Evolutionary conservation across 2,113 vertebrate species (phyloP), one percentile per base, ranked within the genome.

Genomic region (Coreoperca whiteheadi): DNA sequence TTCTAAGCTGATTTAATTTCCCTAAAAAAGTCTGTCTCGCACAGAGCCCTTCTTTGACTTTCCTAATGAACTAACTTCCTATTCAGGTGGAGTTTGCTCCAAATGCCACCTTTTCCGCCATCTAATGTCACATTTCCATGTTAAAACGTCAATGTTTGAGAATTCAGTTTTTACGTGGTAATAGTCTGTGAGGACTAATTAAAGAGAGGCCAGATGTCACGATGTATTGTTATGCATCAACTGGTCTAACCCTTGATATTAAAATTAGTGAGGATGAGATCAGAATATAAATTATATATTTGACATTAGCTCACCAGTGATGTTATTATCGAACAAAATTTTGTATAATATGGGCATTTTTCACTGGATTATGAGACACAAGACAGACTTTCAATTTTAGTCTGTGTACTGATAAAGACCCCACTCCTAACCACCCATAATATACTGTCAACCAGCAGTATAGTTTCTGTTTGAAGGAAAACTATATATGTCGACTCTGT

Each of bases 41-140:
- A 71, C 70, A 18, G 51, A 85, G 66, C 71, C 83, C 39, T 87
- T 79, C 84, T 91, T 89, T 91, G 88, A 89, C 81, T 90, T 73
- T 76, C 73, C 92, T 95, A 95, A 96, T 95, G 89, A 95, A 93
- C 91, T 81, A 76, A 90, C 91, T 93, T 87, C 74, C 88, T 87
- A 92, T 91, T 94, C 94, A 85, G 74, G 70, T 89, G 78, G 79
- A 78, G 86, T 85, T 87, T 75, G 77, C 83, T 90, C 83, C 81
- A 94, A 95, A 96, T 93, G 93, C 78, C 92, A 94, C 82, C 87
- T 94, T 92, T 88, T 82, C 79, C 51, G 65, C 76, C 54, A 83
- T 86, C 73, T 92, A 94, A 95, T 95, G 92, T 94, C 94, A 94
- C 91, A 95, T 95, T 94, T 94, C 90, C 93, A 94, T 95, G 90